A percentile compares a stretch with the other conserved stretches of the same genome.
Evolutionary conservation across 53 echinoderm and acorn worm species (phyloP).

Genomic region (Luidia sarsii): DNA sequence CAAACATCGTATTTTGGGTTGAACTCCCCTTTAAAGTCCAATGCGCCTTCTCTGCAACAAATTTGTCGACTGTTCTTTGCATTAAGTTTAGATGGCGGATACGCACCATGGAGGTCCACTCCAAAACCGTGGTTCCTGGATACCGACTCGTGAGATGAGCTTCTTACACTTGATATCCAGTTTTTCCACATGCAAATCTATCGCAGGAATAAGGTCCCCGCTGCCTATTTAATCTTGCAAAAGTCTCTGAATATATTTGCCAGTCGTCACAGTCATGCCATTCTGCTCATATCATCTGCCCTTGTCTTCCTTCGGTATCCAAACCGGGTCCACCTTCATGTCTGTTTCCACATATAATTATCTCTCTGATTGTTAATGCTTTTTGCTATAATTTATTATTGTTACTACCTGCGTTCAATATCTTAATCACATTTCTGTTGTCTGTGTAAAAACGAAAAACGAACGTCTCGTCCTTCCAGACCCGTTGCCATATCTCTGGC

Average conservation of each 20-base stretch:
- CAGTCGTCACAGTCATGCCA: slow-evolving; percentile 38
- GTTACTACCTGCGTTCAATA: slow-evolving; percentile 34
- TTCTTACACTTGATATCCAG: neutral
- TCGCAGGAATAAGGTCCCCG: slow-evolving; percentile 39
- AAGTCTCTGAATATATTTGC: slow-evolving; percentile 2
- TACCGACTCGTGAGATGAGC: neutral
- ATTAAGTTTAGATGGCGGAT: neutral
- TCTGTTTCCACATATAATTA: slow-evolving; percentile 8
- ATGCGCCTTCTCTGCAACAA: neutral
- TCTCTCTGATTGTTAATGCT: slow-evolving; percentile 9
- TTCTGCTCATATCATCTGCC: slow-evolving; percentile 4
- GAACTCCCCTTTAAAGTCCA: neutral
- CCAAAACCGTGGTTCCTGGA: neutral
- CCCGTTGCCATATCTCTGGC: neutral
- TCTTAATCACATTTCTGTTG: slow-evolving; percentile 27
- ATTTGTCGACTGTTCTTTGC: neutral
- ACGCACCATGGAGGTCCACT: neutral
- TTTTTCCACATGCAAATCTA: slow-evolving; percentile 31
- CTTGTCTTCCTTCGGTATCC: slow-evolving; percentile 32
- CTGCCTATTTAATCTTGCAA: neutral
- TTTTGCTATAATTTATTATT: neutral
- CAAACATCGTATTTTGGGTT: too few species aligned
- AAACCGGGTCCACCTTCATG: slow-evolving; percentile 23
- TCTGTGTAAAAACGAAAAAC: slow-evolving; percentile 26
- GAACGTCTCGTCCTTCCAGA: slow-evolving; percentile 21